Conservation (phyloP, 2,113 vertebrate genomes). For the Lethenteron camtschaticum region DNA sequence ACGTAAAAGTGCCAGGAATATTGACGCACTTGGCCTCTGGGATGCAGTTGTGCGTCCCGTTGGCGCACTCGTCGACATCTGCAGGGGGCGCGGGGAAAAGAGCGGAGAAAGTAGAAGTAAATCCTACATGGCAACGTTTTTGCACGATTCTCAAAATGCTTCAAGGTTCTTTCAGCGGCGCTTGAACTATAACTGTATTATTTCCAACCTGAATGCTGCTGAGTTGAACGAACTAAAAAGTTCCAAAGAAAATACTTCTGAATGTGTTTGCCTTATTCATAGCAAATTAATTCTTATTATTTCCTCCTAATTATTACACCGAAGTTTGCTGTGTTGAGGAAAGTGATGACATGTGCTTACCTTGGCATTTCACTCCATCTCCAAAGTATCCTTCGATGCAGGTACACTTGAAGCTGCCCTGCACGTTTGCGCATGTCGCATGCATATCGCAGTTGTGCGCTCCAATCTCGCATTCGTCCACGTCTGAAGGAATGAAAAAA, state of each 20-base stretch:
- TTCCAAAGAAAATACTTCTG: no score
- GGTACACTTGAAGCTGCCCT: constrained; percentile 71
- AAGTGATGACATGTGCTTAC: constrained; percentile 24
- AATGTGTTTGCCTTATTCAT: no score
- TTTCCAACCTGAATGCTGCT: no score
- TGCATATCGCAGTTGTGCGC: constrained; percentile 67
- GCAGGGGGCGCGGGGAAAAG: neutral
- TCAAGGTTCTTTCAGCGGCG: no score
- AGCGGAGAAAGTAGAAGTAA: neutral
- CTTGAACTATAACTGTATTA: no score
- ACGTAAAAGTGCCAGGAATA: constrained; percentile 56
- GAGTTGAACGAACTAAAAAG: no score
- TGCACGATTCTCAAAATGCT: neutral
- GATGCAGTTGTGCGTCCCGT: constrained; percentile 54
- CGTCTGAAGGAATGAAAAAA: constrained; percentile 25
- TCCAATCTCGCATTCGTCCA: constrained; percentile 65
- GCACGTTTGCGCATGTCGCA: constrained; percentile 57
- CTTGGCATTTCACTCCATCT: constrained; percentile 53
- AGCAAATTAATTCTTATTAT: no score
- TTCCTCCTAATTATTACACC: no score
- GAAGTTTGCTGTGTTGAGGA: no score
- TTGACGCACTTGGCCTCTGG: constrained; percentile 54
- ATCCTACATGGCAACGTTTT: neutral
- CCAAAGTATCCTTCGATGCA: constrained; percentile 63
- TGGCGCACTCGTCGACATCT: constrained; percentile 63